Conservation (phyloP, 2,797 vertebrate genomes). For the Cottoperca gobio region DNA sequence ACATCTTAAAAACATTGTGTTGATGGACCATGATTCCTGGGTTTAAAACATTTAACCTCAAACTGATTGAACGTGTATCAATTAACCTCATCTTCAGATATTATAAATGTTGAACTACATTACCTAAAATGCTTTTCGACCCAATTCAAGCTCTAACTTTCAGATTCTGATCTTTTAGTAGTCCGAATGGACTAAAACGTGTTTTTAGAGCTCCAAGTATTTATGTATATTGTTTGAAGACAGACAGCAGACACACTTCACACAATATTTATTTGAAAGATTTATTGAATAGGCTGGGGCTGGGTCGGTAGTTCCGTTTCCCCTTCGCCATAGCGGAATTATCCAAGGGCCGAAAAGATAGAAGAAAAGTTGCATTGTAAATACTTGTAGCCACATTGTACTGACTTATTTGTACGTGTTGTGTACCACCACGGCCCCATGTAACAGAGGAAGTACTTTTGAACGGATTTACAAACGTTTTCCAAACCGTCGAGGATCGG, state of each 20-base stretch:
- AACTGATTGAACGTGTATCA: not conserved
- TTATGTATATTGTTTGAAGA: not conserved
- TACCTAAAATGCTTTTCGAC: constrained; percentile 49
- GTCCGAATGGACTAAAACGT: not conserved
- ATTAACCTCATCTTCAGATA: not conserved
- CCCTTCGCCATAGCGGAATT: constrained; percentile 81
- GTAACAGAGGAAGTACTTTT: constrained; percentile 34
- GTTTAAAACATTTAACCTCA: not conserved
- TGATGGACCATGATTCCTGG: no score
- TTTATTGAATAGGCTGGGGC: constrained; percentile 60
- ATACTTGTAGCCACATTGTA: constrained; percentile 56
- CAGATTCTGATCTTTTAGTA: not conserved
- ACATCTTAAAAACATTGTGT: no score
- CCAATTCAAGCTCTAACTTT: not conserved
- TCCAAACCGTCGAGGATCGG: constrained; percentile 40
- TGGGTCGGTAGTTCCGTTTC: constrained; percentile 85
- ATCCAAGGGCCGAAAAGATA: constrained; percentile 70
- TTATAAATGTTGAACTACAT: constrained; percentile 40
- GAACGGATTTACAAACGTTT: constrained; percentile 43
- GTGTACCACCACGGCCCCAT: not conserved
- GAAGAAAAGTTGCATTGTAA: constrained; percentile 75
- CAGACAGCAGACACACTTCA: not conserved
- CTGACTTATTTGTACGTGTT: constrained; percentile 15
- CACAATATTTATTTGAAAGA: constrained; percentile 54
- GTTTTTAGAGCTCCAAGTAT: not conserved